Evolutionary conservation across 1,140 invertebrate species (phyloP), one percentile per base, ranked within the genome.

Genomic region (Micrasema minimum): DNA sequence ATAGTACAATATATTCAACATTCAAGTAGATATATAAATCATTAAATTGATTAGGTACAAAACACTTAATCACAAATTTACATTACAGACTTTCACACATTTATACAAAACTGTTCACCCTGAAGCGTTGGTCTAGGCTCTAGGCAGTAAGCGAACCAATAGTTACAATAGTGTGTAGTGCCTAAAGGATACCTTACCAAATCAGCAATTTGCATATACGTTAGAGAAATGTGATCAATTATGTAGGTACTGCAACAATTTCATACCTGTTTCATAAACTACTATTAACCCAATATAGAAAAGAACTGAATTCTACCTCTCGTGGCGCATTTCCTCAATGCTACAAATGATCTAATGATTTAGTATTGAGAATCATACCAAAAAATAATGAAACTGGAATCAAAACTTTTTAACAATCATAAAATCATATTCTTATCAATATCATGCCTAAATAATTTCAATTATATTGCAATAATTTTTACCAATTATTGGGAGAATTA

Each of bases 381-480:
- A 59, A 55, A 66, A 71, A 68, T 62, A 48, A 71, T 62, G 61
- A 68, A 75, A 75, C 64, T 71, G 67, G 70, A 71, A 71, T 57
- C 48, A 71, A 66, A 75, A 75, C 50, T 71, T 71, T 57, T 55
- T 68, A 75, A 75, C 73, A 75, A 75, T 74, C 53, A 55, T 68
- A 69, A 72, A 72, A 72, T 37, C 57, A 70, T 74, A 74, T 74
- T 68, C 57, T 74, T 59, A 75, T 59, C 50, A 46, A 71, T 70
- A 75, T 43, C 59, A 66, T 66, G 73, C 64, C 61, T 71, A 75
- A 75, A 75, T 75, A 75, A 75, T 75, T 71, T 72, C 73, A 75
- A 75, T 75, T 48, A 75, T 71, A 75, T 75, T 75, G 73, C 69
- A 75, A 75, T 69, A 55, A 69, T 75, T 66, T 31, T 62, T 71